These are phyloP conservation scores for Cerastoderma edule DNA, from an alignment of 2,888 invertebrate species.

Conservation along the genomic window DNA sequence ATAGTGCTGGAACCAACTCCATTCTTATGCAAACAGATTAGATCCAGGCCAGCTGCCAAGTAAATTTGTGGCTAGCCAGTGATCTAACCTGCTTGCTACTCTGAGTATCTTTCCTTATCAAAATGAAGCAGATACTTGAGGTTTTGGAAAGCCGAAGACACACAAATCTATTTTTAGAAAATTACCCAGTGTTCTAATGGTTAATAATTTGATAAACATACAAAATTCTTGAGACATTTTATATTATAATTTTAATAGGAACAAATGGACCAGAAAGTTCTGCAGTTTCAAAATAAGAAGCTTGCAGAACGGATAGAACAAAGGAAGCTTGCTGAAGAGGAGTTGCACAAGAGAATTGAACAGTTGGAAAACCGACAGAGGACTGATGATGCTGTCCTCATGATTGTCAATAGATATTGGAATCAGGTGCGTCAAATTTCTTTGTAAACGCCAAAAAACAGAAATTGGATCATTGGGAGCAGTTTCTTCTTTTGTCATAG, in stretches of 20 bases:
- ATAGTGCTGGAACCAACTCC: no score
- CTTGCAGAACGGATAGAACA: constrained; percentile 87
- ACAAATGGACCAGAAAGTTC: constrained; percentile 98
- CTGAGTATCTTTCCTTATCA: neutral
- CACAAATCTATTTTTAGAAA: neutral
- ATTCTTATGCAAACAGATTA: no score
- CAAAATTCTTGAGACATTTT: neutral
- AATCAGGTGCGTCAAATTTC: constrained; percentile 83
- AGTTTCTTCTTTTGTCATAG: no score
- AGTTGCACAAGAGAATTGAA: constrained; percentile 85
- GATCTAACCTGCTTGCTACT: neutral
- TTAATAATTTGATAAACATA: neutral
- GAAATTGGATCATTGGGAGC: no score
- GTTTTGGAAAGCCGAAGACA: neutral
- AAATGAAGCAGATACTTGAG: neutral
- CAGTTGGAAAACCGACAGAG: constrained; percentile 94
- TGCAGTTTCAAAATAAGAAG: constrained; percentile 98
- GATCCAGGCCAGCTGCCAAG: no score
- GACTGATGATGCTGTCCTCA: constrained; percentile 97
- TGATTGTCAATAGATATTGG: constrained; percentile 94
- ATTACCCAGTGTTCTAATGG: neutral
- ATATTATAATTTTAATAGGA: constrained; percentile 86
- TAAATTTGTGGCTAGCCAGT: neutral
- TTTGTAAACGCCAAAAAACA: no score
- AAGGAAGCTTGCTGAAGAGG: constrained; percentile 80